Base-by-base conservation (phyloP, 2,888 invertebrate species). In the Heliconius erato region DNA sequence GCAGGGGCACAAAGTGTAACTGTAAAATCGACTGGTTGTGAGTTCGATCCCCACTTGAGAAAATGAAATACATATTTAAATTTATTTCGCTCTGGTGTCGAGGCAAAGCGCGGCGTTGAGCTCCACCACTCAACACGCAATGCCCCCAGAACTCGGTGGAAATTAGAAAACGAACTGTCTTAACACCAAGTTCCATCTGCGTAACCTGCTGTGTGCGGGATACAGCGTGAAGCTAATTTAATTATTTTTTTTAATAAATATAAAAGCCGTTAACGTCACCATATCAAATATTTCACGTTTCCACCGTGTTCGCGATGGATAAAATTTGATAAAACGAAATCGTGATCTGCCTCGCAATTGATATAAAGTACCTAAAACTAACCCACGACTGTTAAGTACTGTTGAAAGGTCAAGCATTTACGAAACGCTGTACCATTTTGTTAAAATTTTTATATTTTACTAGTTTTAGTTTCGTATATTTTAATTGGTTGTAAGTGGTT, bases 291-390 rank as follows among this genome's bases (percentile, higher is more conserved):
- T 79, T 83, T 79, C 40, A 81, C 59, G 74, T 63, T 79, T 71
- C 32, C 78, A 63, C 80, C 82, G 82, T 80, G 74, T 79, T 83
- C 67, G 78, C 80, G 83, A 84, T 84, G 81, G 71, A 84, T 83
- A 83, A 74, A 81, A 80, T 84, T 84, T 83, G 84, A 84, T 84
- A 83, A 84, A 83, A 71, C 79, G 65, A 82, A 79, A 68, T 84
- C 84, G 84, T 84, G 84, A 83, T 82, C 81, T 79, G 74, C 79
- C 79, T 80, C 79, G 81, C 83, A 84, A 84, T 81, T 81, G 81
- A 81, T 72, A 81, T 81, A 84, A 84, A 83, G 81, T 82, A 83
- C 83, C 83, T 82, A 79, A 84, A 81, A 79, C 79, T 83, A 84
- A 72, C 79, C 81, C 84, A 84, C 84, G 84, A 83, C 76, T 84